phyloP scores from a whole-genome alignment of 2,113 vertebrate species.

The Thunnus thynnus region DNA sequence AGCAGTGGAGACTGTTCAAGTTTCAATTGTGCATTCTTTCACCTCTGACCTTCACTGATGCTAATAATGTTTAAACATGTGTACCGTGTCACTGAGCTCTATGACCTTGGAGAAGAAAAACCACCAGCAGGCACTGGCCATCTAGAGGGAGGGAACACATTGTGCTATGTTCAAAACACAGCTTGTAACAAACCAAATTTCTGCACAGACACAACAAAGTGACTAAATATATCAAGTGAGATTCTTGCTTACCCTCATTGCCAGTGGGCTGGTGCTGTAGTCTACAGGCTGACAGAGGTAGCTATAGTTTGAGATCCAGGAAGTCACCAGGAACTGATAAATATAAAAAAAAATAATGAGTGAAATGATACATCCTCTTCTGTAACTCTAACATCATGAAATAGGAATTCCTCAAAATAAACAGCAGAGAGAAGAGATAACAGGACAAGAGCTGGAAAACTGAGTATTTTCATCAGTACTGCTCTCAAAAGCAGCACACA shows the following conservation, averaged over 20 bases:
- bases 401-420: neutral
- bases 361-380: neutral
- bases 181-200: neutral
- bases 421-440: neutral
- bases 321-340: constrained; percentile 85
- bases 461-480: neutral
- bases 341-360: neutral
- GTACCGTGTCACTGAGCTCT: constrained; percentile 83
- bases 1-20: neutral
- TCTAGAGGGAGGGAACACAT: constrained; percentile 74
- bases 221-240: neutral
- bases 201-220: neutral
- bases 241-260: constrained; percentile 78
- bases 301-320: constrained; percentile 82
- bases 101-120: constrained; percentile 87
- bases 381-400: neutral
- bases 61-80: neutral
- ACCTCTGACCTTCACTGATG: neutral
- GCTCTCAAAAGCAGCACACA: neutral
- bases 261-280: constrained; percentile 79
- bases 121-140: constrained; percentile 89
- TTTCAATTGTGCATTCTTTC: too few species aligned
- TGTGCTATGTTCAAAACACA: neutral
- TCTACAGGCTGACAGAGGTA: constrained; percentile 85
- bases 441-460: neutral